Evolutionary conservation across 2,888 invertebrate species (phyloP).

Genomic region (Tipula unca): DNA sequence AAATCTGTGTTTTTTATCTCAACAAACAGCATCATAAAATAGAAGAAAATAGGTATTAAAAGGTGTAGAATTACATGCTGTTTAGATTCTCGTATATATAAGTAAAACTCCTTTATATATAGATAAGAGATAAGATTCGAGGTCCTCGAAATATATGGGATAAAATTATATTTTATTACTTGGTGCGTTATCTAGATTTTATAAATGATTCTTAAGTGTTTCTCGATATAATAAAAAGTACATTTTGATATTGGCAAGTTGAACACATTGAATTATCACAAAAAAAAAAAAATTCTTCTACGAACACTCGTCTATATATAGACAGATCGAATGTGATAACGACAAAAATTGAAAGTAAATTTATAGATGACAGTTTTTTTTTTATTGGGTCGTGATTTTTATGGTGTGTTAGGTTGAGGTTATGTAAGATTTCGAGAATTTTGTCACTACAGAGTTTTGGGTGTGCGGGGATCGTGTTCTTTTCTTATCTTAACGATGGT

Average conservation of each 20-base stretch:
- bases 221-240: background rate
- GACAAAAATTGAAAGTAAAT: background rate
- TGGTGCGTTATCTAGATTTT: background rate
- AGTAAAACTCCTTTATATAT: background rate
- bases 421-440: constrained; percentile 8
- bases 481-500: background rate
- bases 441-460: background rate
- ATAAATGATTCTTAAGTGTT: background rate
- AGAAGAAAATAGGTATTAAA: background rate
- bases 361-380: background rate
- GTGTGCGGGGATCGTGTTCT: background rate
- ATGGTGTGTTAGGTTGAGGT: background rate
- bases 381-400: background rate
- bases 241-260: background rate
- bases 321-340: background rate
- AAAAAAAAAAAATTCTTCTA: background rate
- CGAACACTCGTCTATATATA: background rate
- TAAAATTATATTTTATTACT: background rate
- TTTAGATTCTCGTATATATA: background rate
- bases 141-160: background rate
- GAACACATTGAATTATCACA: background rate
- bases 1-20: background rate
- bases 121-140: background rate
- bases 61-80: constrained; percentile 20
- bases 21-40: no score